Evolutionary conservation across 2,113 vertebrate species (phyloP), one percentile per base, ranked within the genome.

Genomic region (Sterna hirundo): DNA sequence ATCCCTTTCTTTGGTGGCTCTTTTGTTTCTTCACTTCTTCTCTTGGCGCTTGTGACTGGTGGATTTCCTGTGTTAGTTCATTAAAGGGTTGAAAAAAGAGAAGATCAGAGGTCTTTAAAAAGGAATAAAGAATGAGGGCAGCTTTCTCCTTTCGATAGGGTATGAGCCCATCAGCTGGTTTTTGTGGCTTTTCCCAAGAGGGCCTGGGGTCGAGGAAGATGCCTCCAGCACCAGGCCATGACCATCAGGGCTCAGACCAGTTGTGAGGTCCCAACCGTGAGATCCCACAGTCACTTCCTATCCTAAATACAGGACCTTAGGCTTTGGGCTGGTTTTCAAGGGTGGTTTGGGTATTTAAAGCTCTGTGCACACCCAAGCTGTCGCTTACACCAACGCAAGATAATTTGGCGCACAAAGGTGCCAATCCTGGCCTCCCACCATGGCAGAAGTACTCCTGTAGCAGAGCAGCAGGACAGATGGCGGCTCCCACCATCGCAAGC

Each of bases 1-100:
- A 46, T 66, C 44, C 6, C 11, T 61, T 84, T 91, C 70, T 55
- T 76, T 34, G 36, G 27, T 92, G 74, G 20, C 66, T 64, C 65
- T 49, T 74, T 18, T 51, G 70, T 97, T 94, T 86, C 65, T 94
- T 68, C 46, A 9, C 8, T 58, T 42, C 46, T 80, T 74, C 57
- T 71, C 70, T 92, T 76, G 81, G 75, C 38, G 4, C 49, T 78
- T 77, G 27, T 22, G 46, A 13, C 61, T 4, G 14, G 23, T 82
- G 76, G 47, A 34, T 81, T 92, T 94, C 47, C 47, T 84, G 79
- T 34, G 34, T 22, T 47, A 55, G 32, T 84, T 88, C 38, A 13
- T 60, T 30, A 64, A 78, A 70, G 21, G 47, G 25, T 60, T 86
- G 74, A 3, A 22, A 83, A 90, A 86, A 36, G 0, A 77, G 52